Conservation (phyloP, 2,797 vertebrate genomes). For the Menidia menidia region DNA sequence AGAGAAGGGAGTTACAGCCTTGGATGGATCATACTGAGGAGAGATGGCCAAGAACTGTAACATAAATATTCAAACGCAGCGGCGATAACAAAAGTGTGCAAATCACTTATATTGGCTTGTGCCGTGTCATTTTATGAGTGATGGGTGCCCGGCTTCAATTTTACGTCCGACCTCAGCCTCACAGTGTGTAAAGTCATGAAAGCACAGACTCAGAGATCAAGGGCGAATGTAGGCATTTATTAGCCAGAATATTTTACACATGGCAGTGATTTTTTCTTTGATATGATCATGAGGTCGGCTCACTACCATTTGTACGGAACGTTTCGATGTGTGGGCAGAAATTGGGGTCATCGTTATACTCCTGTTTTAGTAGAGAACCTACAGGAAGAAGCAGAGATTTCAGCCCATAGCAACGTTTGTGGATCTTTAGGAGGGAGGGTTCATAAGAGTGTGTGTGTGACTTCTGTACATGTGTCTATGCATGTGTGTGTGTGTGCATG, state of each 20-base stretch:
- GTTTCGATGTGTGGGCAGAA: constrained; percentile 56
- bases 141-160: constrained; percentile 54
- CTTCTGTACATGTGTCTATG: constrained; percentile 23
- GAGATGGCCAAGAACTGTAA: constrained; percentile 41
- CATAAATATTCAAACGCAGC: constrained; percentile 22
- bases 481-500: constrained; percentile 22
- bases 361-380: constrained; percentile 49
- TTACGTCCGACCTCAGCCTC: constrained; percentile 53
- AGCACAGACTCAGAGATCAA: constrained; percentile 14
- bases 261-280: constrained; percentile 25
- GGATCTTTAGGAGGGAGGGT: constrained; percentile 35
- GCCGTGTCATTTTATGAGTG: constrained; percentile 12
- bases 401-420: constrained; percentile 56
- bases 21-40: constrained; percentile 45
- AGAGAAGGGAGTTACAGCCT: constrained; percentile 30
- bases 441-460: constrained; percentile 12
- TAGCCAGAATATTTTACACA: constrained; percentile 29
- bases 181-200: constrained; percentile 28
- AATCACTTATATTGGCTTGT: constrained; percentile 3
- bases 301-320: neutral
- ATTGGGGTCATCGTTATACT: constrained; percentile 62
- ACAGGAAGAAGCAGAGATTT: constrained; percentile 47
- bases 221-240: constrained; percentile 40
- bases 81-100: constrained; percentile 12
- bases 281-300: constrained; percentile 14